These are phyloP conservation scores for Amblyjoppa fuscipennis DNA, from an alignment of 2,888 invertebrate genomes.

Conservation along the genomic window DNA sequence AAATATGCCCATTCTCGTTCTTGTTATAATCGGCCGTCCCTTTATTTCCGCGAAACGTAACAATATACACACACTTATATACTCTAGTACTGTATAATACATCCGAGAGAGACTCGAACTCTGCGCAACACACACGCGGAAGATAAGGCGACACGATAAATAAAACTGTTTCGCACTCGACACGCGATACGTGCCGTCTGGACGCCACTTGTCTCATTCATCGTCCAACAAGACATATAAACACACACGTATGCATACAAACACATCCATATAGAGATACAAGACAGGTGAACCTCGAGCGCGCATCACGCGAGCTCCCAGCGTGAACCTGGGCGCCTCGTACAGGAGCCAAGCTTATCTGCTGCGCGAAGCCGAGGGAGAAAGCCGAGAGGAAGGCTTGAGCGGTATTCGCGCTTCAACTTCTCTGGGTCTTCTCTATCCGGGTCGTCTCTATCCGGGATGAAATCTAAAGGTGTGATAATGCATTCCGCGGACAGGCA, in stretches of 20 bases:
- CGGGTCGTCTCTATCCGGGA: constrained; percentile 35
- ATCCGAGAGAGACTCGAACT: constrained; percentile 8
- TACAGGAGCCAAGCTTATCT: constrained; percentile 11
- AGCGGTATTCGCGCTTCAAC: constrained; percentile 18
- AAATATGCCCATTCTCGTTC: too few species aligned
- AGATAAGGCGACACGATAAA: constrained; percentile 63
- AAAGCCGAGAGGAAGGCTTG: constrained; percentile 45
- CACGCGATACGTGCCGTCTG: constrained; percentile 41
- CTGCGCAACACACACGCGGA: constrained; percentile 33
- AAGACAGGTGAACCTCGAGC: neutral
- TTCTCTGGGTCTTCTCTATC: too few species aligned
- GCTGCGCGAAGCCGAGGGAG: constrained; percentile 22
- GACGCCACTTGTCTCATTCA: constrained; percentile 32
- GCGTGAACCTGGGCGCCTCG: constrained; percentile 43
- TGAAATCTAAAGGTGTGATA: constrained; percentile 65
- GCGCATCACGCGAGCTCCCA: constrained; percentile 46
- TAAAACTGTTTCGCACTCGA: constrained; percentile 49
- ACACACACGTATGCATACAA: constrained; percentile 2
- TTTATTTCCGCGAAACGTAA: too few species aligned
- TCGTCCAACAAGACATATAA: neutral
- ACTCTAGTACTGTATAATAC: too few species aligned
- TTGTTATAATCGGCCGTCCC: too few species aligned
- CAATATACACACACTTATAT: too few species aligned
- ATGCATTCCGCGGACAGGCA: constrained; percentile 57
- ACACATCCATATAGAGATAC: too few species aligned